A percentile compares a stretch with the other conserved stretches of the same genome.
phyloP scores from a whole-genome alignment of 64 coral and sea anemone species.

The Montipora sp. region DNA sequence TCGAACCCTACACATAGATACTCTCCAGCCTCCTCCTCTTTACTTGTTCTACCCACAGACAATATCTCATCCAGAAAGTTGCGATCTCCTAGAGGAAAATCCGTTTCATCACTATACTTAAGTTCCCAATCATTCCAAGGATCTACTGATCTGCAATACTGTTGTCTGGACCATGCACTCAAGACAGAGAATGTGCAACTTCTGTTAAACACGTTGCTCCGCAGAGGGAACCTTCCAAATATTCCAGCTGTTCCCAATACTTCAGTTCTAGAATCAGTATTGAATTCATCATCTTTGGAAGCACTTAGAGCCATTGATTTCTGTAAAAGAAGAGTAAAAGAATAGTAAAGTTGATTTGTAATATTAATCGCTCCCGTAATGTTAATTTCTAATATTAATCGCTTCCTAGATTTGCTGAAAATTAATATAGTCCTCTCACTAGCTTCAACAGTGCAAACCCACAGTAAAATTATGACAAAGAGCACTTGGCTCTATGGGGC shows the following conservation, averaged over 20 bases:
- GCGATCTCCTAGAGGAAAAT: not conserved
- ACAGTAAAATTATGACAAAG: too few relatives aligned
- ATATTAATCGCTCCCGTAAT: too few relatives aligned
- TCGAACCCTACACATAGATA: not conserved
- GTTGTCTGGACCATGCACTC: not conserved
- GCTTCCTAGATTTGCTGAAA: too few relatives aligned
- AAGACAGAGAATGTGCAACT: not conserved
- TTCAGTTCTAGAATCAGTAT: too few relatives aligned
- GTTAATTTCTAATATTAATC: too few relatives aligned
- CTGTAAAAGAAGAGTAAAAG: not conserved
- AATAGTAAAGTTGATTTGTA: not conserved
- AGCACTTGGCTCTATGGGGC: too few relatives aligned
- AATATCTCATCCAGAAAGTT: not conserved
- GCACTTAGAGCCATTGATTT: not conserved
- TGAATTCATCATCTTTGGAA: constrained; percentile 1
- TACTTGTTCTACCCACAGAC: not conserved
- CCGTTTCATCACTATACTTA: not conserved
- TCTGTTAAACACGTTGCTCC: not conserved
- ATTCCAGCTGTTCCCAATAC: not conserved
- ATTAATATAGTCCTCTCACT: too few relatives aligned
- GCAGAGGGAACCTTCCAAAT: not conserved
- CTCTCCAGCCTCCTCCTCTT: not conserved
- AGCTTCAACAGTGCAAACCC: too few relatives aligned
- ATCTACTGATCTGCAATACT: not conserved
- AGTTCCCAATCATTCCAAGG: constrained; percentile 9